phyloP scores from a whole-genome alignment of 2,797 vertebrate species.

The Allobates femoralis region DNA sequence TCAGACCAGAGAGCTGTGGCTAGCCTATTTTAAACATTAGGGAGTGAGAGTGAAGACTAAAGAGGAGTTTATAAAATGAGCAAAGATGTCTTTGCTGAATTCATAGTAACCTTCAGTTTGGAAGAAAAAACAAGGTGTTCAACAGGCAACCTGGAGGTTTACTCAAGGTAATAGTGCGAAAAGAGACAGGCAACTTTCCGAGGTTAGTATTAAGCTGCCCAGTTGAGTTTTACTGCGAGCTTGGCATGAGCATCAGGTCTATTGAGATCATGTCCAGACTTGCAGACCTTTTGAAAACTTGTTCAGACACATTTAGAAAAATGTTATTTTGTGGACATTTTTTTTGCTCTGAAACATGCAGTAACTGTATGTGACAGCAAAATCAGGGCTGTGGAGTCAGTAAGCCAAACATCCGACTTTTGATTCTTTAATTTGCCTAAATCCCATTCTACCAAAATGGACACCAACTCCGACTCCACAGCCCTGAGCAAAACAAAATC shows the following conservation, averaged over 20 bases:
- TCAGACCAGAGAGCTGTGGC: slow-evolving; percentile 6
- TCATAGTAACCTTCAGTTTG: neutral
- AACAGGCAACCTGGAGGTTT: neutral
- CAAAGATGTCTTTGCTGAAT: neutral
- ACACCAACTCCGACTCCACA: no score
- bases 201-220: slow-evolving; percentile 9
- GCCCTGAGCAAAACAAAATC: no score
- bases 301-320: neutral
- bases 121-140: neutral
- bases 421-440: no score
- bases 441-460: no score
- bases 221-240: neutral
- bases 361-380: no score
- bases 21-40: slow-evolving; percentile 15
- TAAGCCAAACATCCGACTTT: no score
- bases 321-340: neutral
- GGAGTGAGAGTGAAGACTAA: slow-evolving; percentile 16
- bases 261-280: neutral
- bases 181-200: neutral
- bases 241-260: neutral
- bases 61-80: slow-evolving; percentile 27
- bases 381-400: no score
- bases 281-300: neutral
- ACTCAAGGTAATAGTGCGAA: neutral
- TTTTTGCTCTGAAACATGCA: no score